phyloP scores from a whole-genome alignment of 2,888 invertebrate species.

The Ectemnius lituratus region DNA sequence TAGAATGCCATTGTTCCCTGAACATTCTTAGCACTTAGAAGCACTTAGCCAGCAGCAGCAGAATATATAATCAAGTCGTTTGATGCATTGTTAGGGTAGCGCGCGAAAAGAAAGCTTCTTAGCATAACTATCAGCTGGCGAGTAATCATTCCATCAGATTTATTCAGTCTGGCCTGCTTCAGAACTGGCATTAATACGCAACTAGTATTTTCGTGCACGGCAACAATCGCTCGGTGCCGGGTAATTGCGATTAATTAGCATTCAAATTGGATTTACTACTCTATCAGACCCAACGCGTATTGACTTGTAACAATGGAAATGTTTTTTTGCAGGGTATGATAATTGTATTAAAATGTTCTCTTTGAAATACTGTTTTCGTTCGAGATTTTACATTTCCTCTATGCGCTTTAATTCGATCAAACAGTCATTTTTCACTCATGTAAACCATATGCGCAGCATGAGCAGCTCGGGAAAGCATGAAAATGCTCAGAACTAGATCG shows the following conservation, averaged over 20 bases:
- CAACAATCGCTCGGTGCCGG: too few relatives aligned
- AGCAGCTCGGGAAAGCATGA: conserved; percentile 30
- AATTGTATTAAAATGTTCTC: too few relatives aligned
- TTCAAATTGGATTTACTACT: too few relatives aligned
- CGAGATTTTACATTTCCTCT: too few relatives aligned
- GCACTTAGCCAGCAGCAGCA: conserved; percentile 33
- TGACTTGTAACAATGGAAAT: not conserved
- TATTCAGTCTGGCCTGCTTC: conserved; percentile 33
- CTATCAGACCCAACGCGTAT: too few relatives aligned
- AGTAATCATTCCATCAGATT: not conserved
- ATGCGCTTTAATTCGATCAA: too few relatives aligned
- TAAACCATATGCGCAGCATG: conserved; percentile 30
- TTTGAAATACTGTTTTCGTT: too few relatives aligned
- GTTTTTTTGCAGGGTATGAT: not conserved
- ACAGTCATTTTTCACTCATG: too few relatives aligned
- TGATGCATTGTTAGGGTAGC: conserved; percentile 27
- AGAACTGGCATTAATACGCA: too few relatives aligned
- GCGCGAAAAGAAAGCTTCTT: conserved; percentile 35
- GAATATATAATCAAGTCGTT: conserved; percentile 9
- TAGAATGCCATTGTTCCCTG: conserved; percentile 35
- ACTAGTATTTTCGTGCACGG: too few relatives aligned
- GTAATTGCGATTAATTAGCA: too few relatives aligned
- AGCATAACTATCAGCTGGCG: conserved; percentile 19
- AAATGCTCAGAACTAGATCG: conserved; percentile 20
- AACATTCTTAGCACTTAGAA: conserved; percentile 31